Conservation (phyloP, 2,797 vertebrate genomes). For the Centroberyx gerrardi region DNA sequence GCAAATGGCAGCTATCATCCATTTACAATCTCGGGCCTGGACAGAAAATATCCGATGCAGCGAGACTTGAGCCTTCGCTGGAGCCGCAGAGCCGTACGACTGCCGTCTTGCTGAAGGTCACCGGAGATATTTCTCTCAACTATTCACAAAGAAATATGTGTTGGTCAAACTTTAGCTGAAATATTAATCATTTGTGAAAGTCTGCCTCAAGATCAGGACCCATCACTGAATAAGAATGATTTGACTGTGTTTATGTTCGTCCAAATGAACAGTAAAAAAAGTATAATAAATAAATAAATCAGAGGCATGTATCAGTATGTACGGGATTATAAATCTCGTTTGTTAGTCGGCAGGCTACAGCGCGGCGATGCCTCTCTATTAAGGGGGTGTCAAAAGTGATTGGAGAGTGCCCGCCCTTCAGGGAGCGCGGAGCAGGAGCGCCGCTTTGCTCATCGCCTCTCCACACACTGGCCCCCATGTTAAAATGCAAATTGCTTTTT, state of each 20-base stretch:
- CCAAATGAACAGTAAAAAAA: neutral
- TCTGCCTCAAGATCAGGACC: neutral
- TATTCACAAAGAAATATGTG: neutral
- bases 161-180: constrained; percentile 15
- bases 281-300: neutral
- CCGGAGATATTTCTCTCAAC: neutral
- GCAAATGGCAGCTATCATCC: constrained; percentile 44
- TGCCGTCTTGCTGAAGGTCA: constrained; percentile 41
- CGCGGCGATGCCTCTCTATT: constrained; percentile 61
- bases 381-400: constrained; percentile 64
- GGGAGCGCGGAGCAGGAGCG: constrained; percentile 50
- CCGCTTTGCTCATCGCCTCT: constrained; percentile 33
- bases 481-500: constrained; percentile 79
- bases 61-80: constrained; percentile 31
- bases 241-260: constrained; percentile 7
- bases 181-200: neutral
- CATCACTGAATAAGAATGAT: neutral
- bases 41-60: constrained; percentile 27
- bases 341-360: constrained; percentile 27
- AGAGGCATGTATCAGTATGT: constrained; percentile 4
- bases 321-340: constrained; percentile 31
- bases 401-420: constrained; percentile 59
- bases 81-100: constrained; percentile 7
- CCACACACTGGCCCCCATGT: constrained; percentile 44
- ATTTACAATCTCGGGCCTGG: constrained; percentile 30